Percentiles rank a stretch among this genome's conserved stretches.
Conservation (phyloP, 2,113 vertebrate genomes). For the Eidolon helvum region DNA sequence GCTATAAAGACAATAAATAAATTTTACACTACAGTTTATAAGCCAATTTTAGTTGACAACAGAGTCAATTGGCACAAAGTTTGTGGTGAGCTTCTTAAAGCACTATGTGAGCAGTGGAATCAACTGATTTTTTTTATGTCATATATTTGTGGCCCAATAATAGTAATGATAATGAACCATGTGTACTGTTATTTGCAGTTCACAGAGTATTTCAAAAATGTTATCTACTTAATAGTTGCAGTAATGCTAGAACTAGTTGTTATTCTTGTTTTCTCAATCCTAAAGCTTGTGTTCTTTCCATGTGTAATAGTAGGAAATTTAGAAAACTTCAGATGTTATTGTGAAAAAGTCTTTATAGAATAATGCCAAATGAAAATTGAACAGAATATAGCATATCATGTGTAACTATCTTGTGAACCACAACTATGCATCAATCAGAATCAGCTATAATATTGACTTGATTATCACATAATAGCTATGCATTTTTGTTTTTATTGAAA, state of each 20-base stretch:
- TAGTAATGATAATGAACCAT: neutral
- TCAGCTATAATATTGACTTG: neutral
- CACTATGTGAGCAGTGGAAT: neutral
- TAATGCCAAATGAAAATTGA: neutral
- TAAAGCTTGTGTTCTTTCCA: neutral
- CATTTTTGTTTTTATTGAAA: constrained; percentile 35
- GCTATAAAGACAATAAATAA: neutral
- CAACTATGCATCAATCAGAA: neutral
- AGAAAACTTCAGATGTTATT: neutral
- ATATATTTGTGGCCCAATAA: neutral
- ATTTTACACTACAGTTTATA: neutral
- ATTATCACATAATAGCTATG: neutral
- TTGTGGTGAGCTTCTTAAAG: constrained; percentile 5
- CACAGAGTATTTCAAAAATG: neutral
- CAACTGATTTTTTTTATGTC: neutral
- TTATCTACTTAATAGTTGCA: neutral
- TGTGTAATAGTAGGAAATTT: neutral
- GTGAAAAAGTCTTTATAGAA: constrained; percentile 23
- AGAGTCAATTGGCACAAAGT: neutral
- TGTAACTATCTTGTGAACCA: neutral
- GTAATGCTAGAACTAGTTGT: neutral
- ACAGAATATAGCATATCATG: neutral
- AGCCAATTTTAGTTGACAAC: neutral
- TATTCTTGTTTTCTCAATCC: neutral
- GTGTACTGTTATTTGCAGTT: neutral